phyloP scores from a whole-genome alignment of 2,797 vertebrate species.

The Eleutherodactylus coqui region DNA sequence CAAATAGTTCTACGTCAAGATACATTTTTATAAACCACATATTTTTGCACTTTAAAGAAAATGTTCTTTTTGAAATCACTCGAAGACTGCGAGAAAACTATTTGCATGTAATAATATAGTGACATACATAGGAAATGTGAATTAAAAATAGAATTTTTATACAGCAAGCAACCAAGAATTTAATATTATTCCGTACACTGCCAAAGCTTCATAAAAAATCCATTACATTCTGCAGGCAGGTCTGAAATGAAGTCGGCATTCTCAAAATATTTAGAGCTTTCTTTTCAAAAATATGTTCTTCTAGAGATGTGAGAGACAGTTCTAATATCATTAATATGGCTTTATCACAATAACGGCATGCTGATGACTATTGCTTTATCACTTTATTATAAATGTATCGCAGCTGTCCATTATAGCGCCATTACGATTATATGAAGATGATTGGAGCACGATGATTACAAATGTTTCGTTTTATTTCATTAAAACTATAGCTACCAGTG shows the following conservation, averaged over 20 bases:
- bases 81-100: slow-evolving; percentile 11
- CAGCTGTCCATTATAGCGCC: not conserved
- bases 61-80: not conserved
- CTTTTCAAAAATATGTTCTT: slow-evolving; percentile 6
- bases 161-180: slow-evolving; percentile 21
- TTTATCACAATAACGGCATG: not conserved
- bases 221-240: slow-evolving; percentile 40
- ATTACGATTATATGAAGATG: not conserved
- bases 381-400: not conserved
- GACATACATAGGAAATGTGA: slow-evolving; percentile 1
- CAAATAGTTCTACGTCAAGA: not conserved
- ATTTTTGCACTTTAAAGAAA: not conserved
- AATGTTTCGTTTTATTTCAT: not conserved
- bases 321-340: slow-evolving; percentile 25
- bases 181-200: slow-evolving; percentile 32
- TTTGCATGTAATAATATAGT: slow-evolving; percentile 42
- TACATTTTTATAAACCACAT: not conserved
- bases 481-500: too few species aligned
- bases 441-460: not conserved
- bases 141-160: slow-evolving; percentile 17
- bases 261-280: slow-evolving; percentile 48
- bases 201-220: slow-evolving; percentile 49
- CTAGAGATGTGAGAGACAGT: not conserved
- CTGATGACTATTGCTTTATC: not conserved
- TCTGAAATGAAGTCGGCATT: slow-evolving; percentile 40